A percentile compares a stretch with the other conserved stretches of the same genome.
These are phyloP conservation scores for Anarrhichthys ocellatus DNA, from an alignment of 2,113 vertebrate genomes.

Conservation along the genomic window DNA sequence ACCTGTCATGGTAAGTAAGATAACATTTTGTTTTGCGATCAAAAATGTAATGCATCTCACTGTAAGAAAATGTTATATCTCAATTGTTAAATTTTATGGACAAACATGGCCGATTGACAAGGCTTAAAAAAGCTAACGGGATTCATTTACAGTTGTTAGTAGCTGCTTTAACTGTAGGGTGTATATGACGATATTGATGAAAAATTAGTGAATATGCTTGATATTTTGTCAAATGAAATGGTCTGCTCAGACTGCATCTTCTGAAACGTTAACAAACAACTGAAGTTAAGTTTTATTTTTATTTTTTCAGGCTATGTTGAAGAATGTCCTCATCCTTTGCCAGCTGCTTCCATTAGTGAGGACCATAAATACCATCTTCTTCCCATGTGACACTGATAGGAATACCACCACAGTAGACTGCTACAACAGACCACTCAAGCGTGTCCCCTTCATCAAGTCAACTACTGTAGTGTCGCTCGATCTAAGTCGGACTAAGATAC, in stretches of 20 bases:
- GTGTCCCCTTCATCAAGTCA: conserved; percentile 74
- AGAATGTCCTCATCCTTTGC: conserved; percentile 56
- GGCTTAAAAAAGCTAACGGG: not conserved
- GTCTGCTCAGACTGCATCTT: not conserved
- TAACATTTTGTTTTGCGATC: not conserved
- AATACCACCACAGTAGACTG: conserved; percentile 76
- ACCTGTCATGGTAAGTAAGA: conserved; percentile 52
- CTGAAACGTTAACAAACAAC: not conserved
- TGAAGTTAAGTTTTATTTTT: conserved; percentile 16
- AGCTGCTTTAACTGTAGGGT: not conserved
- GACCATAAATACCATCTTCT: conserved; percentile 72
- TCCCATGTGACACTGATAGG: conserved; percentile 80
- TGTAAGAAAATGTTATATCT: not conserved
- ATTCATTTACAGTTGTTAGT: not conserved
- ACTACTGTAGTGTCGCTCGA: conserved; percentile 67
- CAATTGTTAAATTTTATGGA: too few relatives aligned
- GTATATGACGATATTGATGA: not conserved
- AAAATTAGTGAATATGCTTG: not conserved
- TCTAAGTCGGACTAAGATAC: conserved; percentile 76
- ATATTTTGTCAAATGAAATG: not conserved
- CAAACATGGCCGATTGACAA: not conserved
- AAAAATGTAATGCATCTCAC: not conserved
- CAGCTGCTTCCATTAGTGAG: conserved; percentile 60
- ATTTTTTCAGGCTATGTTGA: conserved; percentile 23
- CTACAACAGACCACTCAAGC: conserved; percentile 60